Evolutionary conservation across 2,797 vertebrate genomes (phyloP).

Genomic region (Tragelaphus oryx): DNA sequence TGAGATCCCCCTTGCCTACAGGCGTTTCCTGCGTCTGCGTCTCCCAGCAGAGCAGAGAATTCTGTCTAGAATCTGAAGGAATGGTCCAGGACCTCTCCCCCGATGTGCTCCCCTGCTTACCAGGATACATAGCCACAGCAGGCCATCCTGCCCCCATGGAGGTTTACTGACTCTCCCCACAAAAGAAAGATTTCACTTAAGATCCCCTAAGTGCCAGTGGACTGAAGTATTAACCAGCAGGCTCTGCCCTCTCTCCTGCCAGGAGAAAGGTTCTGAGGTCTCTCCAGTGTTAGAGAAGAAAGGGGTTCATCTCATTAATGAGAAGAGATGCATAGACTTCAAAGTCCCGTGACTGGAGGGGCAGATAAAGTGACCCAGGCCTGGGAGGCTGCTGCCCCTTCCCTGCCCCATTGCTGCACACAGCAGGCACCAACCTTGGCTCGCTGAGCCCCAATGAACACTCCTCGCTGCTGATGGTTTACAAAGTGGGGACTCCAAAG

Average conservation of each 20-base stretch:
- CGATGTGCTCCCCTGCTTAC: not conserved
- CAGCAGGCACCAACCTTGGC: not conserved
- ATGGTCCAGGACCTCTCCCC: not conserved
- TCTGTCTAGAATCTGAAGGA: not conserved
- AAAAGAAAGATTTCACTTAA: not conserved
- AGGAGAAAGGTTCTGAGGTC: not conserved
- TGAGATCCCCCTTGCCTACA: not conserved
- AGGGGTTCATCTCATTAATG: not conserved
- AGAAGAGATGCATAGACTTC: not conserved
- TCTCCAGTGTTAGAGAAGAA: not conserved
- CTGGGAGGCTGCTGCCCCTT: not conserved
- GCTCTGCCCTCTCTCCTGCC: not conserved
- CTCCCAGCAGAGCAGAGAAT: not conserved
- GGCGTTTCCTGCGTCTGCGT: not conserved
- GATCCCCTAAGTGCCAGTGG: not conserved
- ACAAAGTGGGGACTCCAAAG: not conserved
- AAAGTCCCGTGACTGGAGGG: rapidly evolving
- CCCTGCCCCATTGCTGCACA: rapidly evolving
- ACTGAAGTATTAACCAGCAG: not conserved
- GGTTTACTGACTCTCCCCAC: not conserved
- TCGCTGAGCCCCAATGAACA: not conserved
- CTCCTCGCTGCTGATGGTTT: not conserved
- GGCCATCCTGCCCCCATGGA: rapidly evolving
- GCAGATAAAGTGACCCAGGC: not conserved
- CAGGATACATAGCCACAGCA: not conserved